phyloP scores from a whole-genome alignment of 2,797 vertebrate species.

The Darevskia nairensis region DNA sequence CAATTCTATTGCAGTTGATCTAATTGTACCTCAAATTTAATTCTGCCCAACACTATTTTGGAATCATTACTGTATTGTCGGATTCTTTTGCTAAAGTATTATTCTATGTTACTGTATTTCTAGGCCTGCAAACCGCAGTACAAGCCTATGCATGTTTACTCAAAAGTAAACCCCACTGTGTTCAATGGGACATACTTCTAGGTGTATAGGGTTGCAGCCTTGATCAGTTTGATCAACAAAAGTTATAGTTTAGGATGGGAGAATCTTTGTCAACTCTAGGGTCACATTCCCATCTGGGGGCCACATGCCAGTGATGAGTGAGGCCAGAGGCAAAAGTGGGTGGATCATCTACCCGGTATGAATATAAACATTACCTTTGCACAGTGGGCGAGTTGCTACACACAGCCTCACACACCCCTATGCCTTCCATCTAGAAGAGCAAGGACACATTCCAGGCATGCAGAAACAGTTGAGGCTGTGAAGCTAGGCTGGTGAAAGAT shows the following conservation, averaged over 20 bases:
- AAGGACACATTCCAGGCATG: too few species aligned
- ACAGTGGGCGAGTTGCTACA: too few species aligned
- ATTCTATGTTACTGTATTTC: not conserved
- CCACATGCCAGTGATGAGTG: too few species aligned
- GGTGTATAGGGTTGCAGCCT: not conserved
- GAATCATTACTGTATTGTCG: not conserved
- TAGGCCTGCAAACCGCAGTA: not conserved
- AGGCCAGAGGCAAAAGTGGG: too few species aligned
- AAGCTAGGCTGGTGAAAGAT: too few species aligned
- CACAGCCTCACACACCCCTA: too few species aligned
- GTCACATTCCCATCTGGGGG: too few species aligned
- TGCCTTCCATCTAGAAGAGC: too few species aligned
- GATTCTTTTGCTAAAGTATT: not conserved
- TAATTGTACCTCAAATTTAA: not conserved
- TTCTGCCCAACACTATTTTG: not conserved
- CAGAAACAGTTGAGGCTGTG: too few species aligned
- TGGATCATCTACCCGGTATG: too few species aligned
- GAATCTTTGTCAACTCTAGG: too few species aligned
- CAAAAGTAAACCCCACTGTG: not conserved
- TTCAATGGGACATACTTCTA: not conserved
- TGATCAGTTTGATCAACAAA: not conserved
- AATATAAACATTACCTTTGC: too few species aligned
- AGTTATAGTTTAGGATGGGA: not conserved
- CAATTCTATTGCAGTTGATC: not conserved
- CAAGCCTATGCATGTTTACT: not conserved